phyloP scores from a whole-genome alignment of 2,797 vertebrate species.

The Sphenopsis melanotis region DNA sequence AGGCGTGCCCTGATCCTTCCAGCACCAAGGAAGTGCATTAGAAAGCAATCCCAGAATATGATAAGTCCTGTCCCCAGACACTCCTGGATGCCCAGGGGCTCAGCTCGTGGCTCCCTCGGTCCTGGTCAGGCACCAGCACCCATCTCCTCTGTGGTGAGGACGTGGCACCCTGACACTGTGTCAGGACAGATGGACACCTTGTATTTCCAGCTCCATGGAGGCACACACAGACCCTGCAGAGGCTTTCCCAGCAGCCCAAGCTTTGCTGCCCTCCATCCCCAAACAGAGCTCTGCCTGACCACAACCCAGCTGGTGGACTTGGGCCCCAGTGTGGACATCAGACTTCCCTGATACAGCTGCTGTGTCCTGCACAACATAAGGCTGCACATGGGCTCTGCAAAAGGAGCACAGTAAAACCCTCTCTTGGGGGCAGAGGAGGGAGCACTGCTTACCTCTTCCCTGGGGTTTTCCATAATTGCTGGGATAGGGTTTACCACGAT shows the following conservation, averaged over 20 bases:
- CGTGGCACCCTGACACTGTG: neutral
- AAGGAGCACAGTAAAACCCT: neutral
- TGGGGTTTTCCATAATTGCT: fast-evolving
- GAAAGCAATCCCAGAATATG: neutral
- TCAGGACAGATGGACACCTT: neutral
- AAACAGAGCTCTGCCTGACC: neutral
- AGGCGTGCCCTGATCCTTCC: neutral
- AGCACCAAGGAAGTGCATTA: neutral
- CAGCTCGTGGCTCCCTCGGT: neutral
- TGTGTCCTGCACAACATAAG: fast-evolving
- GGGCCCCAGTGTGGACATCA: fast-evolving
- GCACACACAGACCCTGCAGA: fast-evolving
- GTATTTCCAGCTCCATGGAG: neutral
- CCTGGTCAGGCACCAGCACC: neutral
- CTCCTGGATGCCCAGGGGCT: neutral
- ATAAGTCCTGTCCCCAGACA: fast-evolving
- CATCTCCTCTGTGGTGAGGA: neutral
- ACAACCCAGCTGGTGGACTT: fast-evolving
- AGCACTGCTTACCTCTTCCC: neutral
- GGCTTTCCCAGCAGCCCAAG: neutral
- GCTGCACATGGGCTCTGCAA: neutral
- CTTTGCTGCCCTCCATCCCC: neutral
- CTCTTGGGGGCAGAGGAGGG: neutral
- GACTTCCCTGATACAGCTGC: neutral
- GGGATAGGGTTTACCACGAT: fast-evolving